Conservation (phyloP, 2,888 invertebrate genomes). For the Athalia rosae region DNA sequence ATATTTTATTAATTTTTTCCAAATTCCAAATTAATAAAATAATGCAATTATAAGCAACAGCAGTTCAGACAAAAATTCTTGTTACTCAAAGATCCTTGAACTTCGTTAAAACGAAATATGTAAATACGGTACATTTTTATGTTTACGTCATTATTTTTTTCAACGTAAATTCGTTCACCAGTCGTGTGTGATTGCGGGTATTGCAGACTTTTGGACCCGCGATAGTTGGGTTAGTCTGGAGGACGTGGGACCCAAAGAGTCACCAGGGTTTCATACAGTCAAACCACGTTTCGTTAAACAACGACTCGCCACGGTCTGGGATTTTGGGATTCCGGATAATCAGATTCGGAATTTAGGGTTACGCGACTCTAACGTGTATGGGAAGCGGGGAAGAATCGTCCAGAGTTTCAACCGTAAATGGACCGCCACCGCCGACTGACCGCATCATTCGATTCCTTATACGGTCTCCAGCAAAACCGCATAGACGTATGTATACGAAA, state of each 20-base stretch:
- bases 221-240: not conserved
- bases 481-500: not conserved
- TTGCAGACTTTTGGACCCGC: too few species aligned
- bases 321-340: conserved; percentile 42
- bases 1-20: too few species aligned
- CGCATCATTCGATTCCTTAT: conserved; percentile 34
- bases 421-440: conserved; percentile 21
- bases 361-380: not conserved
- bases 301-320: conserved; percentile 34
- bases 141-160: too few species aligned
- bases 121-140: too few species aligned
- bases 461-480: not conserved
- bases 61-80: too few species aligned
- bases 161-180: too few species aligned
- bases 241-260: not conserved
- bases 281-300: conserved; percentile 34
- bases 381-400: not conserved
- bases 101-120: too few species aligned
- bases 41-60: too few species aligned
- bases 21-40: too few species aligned
- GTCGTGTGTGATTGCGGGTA: too few species aligned
- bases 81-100: too few species aligned
- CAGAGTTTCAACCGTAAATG: not conserved
- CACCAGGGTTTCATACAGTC: conserved; percentile 2
- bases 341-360: conserved; percentile 39